Percentiles rank a stretch among this genome's conserved stretches.
Evolutionary conservation across 1,140 invertebrate genomes (phyloP).

Genomic region (Eufriesea mexicana): DNA sequence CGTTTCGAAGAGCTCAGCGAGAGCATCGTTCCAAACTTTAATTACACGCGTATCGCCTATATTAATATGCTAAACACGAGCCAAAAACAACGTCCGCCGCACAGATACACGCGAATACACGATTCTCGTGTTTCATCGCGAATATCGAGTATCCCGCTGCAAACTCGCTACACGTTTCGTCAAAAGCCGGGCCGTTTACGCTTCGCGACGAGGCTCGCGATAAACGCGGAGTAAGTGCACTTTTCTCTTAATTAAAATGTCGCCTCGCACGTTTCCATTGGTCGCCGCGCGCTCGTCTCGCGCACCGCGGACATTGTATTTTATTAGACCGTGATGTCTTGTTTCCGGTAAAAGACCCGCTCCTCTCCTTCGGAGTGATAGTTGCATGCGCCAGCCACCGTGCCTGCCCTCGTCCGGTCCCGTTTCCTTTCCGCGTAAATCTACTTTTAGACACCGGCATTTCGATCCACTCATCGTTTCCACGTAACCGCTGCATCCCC

Average conservation of each 20-base stretch:
- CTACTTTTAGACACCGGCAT: slow-evolving; percentile 45
- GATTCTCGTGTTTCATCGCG: background rate
- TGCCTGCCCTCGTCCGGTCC: background rate
- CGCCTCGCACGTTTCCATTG: background rate
- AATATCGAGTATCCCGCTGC: background rate
- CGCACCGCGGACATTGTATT: slow-evolving; percentile 18
- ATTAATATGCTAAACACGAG: no score
- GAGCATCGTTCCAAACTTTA: no score
- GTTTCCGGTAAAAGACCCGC: slow-evolving; percentile 10
- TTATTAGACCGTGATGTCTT: slow-evolving; percentile 40
- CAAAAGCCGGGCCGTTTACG: background rate
- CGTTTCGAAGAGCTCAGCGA: no score
- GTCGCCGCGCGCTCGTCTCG: background rate
- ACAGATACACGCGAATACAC: background rate
- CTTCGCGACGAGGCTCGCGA: background rate
- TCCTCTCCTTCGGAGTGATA: slow-evolving; percentile 1
- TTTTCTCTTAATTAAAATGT: slow-evolving; percentile 35
- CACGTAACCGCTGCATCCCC: background rate
- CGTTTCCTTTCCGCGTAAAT: slow-evolving; percentile 46
- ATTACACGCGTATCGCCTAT: no score
- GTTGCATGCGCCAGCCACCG: background rate
- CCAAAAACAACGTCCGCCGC: no score
- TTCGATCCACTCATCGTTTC: slow-evolving; percentile 1
- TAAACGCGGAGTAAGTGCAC: background rate
- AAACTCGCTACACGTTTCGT: background rate